Evolutionary conservation across 2,113 vertebrate species (phyloP).

Genomic region (Fulmarus glacialis): DNA sequence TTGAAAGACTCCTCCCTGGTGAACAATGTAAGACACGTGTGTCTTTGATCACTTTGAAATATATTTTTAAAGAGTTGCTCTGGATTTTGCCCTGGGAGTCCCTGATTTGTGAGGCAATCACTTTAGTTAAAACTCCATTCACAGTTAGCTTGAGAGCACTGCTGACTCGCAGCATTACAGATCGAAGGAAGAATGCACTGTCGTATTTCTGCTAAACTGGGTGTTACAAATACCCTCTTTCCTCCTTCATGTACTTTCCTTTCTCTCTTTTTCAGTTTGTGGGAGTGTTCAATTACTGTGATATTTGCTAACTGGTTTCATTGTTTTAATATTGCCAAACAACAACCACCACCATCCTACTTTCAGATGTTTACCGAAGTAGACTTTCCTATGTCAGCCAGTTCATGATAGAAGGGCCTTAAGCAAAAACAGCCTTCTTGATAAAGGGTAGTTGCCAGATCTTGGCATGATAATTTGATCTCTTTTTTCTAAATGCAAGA

Average conservation of each 20-base stretch:
- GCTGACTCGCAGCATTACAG: not conserved
- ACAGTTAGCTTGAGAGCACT: not conserved
- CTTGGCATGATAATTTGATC: not conserved
- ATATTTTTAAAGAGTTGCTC: not conserved
- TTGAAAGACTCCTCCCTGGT: not conserved
- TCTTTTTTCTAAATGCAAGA: not conserved
- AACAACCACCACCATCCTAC: not conserved
- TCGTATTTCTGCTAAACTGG: not conserved
- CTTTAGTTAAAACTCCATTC: not conserved
- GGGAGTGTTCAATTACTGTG: not conserved
- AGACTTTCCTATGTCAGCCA: not conserved
- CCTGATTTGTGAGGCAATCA: not conserved
- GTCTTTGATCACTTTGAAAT: constrained; percentile 16
- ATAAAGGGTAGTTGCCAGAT: not conserved
- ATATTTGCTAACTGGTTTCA: not conserved
- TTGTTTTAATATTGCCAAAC: not conserved
- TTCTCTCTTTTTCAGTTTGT: not conserved
- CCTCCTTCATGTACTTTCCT: not conserved
- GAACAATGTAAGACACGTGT: not conserved
- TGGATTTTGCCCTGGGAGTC: constrained; percentile 2
- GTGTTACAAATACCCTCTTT: not conserved
- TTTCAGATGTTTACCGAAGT: not conserved
- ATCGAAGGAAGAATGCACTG: not conserved
- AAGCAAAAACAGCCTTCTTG: not conserved
- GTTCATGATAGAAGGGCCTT: not conserved